Evolutionary conservation across 2,797 vertebrate species (phyloP), one percentile per base, ranked within the genome.

Genomic region (Cynodonichthys magdalenae): DNA sequence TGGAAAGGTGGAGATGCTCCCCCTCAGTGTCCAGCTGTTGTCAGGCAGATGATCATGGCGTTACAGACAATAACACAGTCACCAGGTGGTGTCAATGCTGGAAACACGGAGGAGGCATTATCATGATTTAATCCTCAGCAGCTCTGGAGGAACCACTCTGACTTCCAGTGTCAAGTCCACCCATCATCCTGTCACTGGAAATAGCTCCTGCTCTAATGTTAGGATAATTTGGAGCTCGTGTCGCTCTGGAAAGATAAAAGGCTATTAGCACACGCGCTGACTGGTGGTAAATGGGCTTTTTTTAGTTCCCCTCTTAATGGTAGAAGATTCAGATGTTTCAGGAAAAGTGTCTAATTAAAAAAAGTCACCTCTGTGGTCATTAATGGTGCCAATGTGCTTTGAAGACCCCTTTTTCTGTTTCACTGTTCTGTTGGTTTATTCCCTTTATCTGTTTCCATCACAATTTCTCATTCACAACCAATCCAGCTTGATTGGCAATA

Each of bases 161-260:
- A 84, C 80, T 55, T 79, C 31, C 67, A 57, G 85, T 86, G 86
- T 89, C 85, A 87, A 84, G 82, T 81, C 85, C 78, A 88, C 89
- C 76, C 79, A 90, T 89, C 88, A 90, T 90, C 76, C 80, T 90
- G 88, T 88, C 90, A 88, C 68, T 79, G 72, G 80, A 74, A 90
- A 87, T 82, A 85, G 80, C 82, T 83, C 39, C 77, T 79, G 71
- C 61, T 81, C 79, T 81, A 82, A 85, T 85, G 82, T 82, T 87
- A 52, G 81, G 80, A 87, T 82, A 74, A 82, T 85, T 87, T 47
- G 72, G 73, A 88, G 71, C 88, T 85, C 65, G 72, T 76, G 70
- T 71, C 60, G 69, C 72, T 79, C 46, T 28, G 49, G 64, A 74
- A 69, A 74, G 58, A 67, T 76, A 81, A 83, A 77, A 66, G 59